Percentiles rank a stretch among this genome's conserved stretches.
These are phyloP conservation scores for Amphipyra tragopoginis DNA, from an alignment of 2,888 invertebrate genomes.

Conservation along the genomic window DNA sequence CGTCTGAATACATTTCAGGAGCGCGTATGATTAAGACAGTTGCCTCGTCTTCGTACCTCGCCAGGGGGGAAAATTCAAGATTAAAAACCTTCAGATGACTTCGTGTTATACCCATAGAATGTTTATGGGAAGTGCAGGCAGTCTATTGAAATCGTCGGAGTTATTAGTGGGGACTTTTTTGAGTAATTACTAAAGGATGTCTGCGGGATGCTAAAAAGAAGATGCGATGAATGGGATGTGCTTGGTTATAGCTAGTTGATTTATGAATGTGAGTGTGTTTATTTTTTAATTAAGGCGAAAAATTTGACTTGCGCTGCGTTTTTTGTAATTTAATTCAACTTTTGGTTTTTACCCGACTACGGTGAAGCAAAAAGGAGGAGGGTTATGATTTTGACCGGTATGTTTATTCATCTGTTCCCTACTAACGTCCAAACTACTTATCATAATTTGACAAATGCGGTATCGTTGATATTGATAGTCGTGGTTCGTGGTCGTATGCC, in stretches of 20 bases:
- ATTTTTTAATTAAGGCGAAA: slow-evolving; percentile 1
- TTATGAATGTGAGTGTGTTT: too few species aligned
- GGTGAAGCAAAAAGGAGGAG: too few species aligned
- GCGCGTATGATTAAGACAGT: slow-evolving; percentile 69
- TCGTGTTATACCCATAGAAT: background rate
- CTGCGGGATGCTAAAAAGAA: slow-evolving; percentile 28
- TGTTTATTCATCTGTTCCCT: too few species aligned
- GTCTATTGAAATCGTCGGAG: slow-evolving; percentile 35
- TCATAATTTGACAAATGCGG: too few species aligned
- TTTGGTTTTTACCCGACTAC: too few species aligned
- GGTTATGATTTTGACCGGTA: too few species aligned
- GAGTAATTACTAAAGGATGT: slow-evolving; percentile 53
- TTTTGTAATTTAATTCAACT: background rate
- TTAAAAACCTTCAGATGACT: slow-evolving; percentile 66
- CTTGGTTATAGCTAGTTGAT: slow-evolving; percentile 11
- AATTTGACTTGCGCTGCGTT: background rate
- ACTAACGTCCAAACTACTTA: too few species aligned
- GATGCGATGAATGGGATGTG: slow-evolving; percentile 8
- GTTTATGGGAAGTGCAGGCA: background rate
- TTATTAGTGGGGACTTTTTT: slow-evolving; percentile 29
- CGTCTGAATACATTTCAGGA: slow-evolving; percentile 51
- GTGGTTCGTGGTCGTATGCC: too few species aligned
- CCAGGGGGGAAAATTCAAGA: slow-evolving; percentile 67
- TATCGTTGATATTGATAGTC: too few species aligned
- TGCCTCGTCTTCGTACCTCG: slow-evolving; percentile 59